A percentile compares a stretch with the other conserved stretches of the same genome.
phyloP scores from a whole-genome alignment of 2,888 invertebrate species.

The Thereva nobilitata region DNA sequence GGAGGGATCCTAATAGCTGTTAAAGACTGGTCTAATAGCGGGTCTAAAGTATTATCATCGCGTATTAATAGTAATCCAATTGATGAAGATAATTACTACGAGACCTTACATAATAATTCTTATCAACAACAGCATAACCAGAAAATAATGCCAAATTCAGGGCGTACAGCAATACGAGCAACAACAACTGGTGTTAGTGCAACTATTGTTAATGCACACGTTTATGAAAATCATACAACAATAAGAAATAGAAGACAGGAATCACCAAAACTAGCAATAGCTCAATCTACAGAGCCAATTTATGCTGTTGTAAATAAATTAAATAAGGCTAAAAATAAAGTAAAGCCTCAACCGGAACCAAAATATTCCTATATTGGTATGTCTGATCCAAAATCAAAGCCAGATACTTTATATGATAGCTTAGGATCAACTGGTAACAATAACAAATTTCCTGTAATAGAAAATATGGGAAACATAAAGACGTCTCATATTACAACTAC shows the following conservation, averaged over 20 bases:
- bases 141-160: conserved; percentile 37
- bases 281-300: conserved; percentile 49
- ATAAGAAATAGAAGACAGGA: conserved; percentile 46
- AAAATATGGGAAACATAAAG: conserved; percentile 45
- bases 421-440: conserved; percentile 38
- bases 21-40: conserved; percentile 63
- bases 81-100: conserved; percentile 42
- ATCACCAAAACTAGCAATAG: conserved; percentile 35
- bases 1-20: conserved; percentile 68
- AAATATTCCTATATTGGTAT: conserved; percentile 51
- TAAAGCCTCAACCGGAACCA: conserved; percentile 46
- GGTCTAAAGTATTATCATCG: conserved; percentile 6
- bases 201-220: conserved; percentile 42
- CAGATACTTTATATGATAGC: conserved; percentile 37
- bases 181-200: conserved; percentile 19
- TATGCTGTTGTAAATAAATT: conserved; percentile 59
- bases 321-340: conserved; percentile 58
- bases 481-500: conserved; percentile 39
- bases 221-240: conserved; percentile 54
- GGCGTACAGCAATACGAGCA: conserved; percentile 6
- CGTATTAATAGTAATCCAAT: conserved; percentile 37
- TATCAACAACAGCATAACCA: conserved; percentile 12
- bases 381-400: conserved; percentile 46
- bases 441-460: conserved; percentile 44
- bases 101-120: conserved; percentile 44